These are phyloP conservation scores for Seira sanloemensis DNA, from an alignment of 2,888 invertebrate genomes.

Conservation along the genomic window DNA sequence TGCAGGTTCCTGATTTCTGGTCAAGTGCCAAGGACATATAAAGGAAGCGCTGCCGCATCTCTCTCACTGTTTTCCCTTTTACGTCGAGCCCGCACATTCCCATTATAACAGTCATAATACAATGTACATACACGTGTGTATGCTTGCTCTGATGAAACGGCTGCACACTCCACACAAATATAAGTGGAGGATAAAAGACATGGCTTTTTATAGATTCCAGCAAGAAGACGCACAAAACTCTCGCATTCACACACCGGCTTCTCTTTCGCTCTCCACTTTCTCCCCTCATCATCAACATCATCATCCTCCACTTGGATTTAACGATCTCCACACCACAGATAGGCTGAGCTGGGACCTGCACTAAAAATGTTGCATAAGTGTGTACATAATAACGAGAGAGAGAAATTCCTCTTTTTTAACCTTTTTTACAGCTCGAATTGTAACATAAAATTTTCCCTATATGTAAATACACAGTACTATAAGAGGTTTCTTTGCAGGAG, in stretches of 20 bases:
- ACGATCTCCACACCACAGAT: constrained; percentile 57
- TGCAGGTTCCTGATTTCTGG: constrained; percentile 60
- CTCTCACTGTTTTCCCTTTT: neutral
- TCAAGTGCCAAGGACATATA: constrained; percentile 61
- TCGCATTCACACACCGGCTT: constrained; percentile 49
- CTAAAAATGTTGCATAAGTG: neutral
- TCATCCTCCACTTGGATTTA: constrained; percentile 60
- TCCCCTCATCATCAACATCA: neutral
- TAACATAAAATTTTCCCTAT: no score
- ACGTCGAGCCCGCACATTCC: neutral
- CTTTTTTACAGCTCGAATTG: no score
- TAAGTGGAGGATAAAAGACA: no score
- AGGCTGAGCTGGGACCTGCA: neutral
- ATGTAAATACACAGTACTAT: neutral
- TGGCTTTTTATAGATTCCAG: no score
- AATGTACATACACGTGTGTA: no score
- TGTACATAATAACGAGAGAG: neutral
- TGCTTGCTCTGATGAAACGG: no score
- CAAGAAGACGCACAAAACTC: constrained; percentile 20
- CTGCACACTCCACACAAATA: no score
- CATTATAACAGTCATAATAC: neutral
- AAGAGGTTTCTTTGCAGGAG: neutral
- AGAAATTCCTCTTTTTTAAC: neutral
- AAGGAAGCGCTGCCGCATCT: constrained; percentile 35
- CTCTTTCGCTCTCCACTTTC: no score